Evolutionary conservation across 1,140 invertebrate genomes (phyloP).

Genomic region (Zaprionus kolodkinae): DNA sequence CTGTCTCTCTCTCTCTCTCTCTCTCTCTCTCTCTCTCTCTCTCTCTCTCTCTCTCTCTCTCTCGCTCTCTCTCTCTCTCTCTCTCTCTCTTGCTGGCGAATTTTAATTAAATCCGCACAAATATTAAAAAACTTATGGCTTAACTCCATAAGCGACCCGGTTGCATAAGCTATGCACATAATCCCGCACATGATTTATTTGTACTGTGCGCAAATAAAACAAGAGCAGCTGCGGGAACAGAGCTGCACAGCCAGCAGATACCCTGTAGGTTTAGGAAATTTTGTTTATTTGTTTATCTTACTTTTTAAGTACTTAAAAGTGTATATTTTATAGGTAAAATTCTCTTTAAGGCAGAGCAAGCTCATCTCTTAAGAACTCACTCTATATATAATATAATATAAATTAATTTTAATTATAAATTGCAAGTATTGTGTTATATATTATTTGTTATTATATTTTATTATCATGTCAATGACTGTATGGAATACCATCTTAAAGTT

Average conservation of each 20-base stretch:
- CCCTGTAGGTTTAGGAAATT: background rate
- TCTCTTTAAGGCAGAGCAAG: background rate
- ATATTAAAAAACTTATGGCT: conserved; percentile 26
- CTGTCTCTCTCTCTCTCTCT: background rate
- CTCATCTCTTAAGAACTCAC: too few relatives aligned
- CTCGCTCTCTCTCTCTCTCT: background rate
- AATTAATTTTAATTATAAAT: too few relatives aligned
- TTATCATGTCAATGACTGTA: background rate
- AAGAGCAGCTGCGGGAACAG: background rate
- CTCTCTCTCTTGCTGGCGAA: conserved; percentile 7
- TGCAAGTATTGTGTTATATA: too few relatives aligned
- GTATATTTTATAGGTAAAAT: background rate
- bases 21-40: too few relatives aligned
- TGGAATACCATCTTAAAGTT: background rate
- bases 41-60: too few relatives aligned
- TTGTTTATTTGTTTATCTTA: background rate
- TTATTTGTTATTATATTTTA: background rate
- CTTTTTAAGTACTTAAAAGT: background rate
- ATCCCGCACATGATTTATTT: conserved; percentile 36
- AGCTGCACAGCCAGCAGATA: background rate
- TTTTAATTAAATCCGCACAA: conserved; percentile 31
- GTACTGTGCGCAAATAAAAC: conserved; percentile 7
- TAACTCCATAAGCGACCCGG: conserved; percentile 22
- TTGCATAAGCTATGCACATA: conserved; percentile 38
- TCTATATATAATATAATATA: too few relatives aligned